A percentile compares a stretch with the other conserved stretches of the same genome.
phyloP scores from a whole-genome alignment of 2,113 vertebrate species.

The Mandrillus leucophaeus region DNA sequence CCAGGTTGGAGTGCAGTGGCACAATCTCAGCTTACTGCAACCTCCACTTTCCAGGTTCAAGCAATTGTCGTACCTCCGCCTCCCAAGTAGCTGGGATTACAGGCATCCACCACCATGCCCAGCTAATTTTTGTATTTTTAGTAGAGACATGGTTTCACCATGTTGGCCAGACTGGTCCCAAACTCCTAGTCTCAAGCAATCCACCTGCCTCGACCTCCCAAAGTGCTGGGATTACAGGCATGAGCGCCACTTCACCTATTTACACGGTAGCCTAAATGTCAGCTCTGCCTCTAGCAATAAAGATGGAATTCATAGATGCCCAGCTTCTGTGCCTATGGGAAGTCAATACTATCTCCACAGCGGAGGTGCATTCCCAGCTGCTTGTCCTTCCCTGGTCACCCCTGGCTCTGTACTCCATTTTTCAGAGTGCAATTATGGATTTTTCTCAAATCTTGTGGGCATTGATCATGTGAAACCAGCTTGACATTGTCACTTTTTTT shows the following conservation, averaged over 20 bases:
- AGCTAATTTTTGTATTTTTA: too few species aligned
- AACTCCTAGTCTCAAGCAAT: too few species aligned
- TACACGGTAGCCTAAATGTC: background rate
- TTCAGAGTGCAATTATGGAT: background rate
- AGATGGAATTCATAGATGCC: background rate
- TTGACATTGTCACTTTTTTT: background rate
- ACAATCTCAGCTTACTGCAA: too few species aligned
- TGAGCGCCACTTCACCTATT: background rate
- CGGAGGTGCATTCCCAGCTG: accelerated
- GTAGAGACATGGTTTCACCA: too few species aligned
- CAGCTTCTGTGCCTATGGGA: background rate
- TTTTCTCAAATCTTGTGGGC: background rate
- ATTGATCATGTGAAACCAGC: background rate
- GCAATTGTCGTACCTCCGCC: too few species aligned
- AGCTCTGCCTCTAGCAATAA: background rate
- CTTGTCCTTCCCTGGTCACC: background rate
- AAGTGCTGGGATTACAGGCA: too few species aligned
- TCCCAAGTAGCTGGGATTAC: too few species aligned
- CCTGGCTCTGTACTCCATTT: background rate
- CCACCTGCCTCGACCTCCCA: too few species aligned
- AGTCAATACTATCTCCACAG: accelerated
- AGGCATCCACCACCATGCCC: too few species aligned
- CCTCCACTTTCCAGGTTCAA: too few species aligned
- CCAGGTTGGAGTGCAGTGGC: too few species aligned
- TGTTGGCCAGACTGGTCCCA: too few species aligned